These are phyloP conservation scores for Pithys albifrons DNA, from an alignment of 2,113 vertebrate genomes.

Conservation along the genomic window DNA sequence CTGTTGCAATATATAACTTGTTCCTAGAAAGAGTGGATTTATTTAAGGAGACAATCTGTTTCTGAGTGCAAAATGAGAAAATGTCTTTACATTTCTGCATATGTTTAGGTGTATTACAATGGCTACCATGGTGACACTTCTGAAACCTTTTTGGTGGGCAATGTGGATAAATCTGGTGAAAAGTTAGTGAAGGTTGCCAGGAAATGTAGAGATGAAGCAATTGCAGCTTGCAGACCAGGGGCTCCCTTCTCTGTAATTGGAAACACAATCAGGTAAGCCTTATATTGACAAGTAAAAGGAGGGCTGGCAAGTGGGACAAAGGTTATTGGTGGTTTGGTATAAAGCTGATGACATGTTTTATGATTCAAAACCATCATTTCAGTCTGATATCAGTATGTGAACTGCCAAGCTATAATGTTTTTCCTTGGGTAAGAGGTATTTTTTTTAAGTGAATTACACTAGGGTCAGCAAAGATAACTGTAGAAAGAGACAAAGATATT, in stretches of 20 bases:
- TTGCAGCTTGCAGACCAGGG: constrained; percentile 88
- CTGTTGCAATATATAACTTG: not conserved
- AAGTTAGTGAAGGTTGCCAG: constrained; percentile 86
- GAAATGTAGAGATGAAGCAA: constrained; percentile 92
- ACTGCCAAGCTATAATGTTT: constrained; percentile 82
- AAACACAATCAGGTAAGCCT: constrained; percentile 93
- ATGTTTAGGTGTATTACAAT: constrained; percentile 89
- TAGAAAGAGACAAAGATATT: constrained; percentile 71
- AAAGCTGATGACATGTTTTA: constrained; percentile 91
- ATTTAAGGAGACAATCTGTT: not conserved
- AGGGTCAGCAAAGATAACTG: constrained; percentile 79
- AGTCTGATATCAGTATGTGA: constrained; percentile 89
- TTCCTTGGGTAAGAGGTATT: constrained; percentile 76
- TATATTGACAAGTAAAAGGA: constrained; percentile 81
- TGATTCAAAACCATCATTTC: constrained; percentile 89
- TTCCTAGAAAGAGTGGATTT: constrained; percentile 21
- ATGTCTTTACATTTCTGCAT: constrained; percentile 66
- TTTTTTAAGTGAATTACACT: constrained; percentile 78
- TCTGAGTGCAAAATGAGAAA: constrained; percentile 37
- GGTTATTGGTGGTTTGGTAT: constrained; percentile 85
- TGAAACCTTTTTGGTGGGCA: constrained; percentile 93
- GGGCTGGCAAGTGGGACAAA: constrained; percentile 84
- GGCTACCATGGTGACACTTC: constrained; percentile 98
- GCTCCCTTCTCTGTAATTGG: constrained; percentile 91
- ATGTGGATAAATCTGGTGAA: constrained; percentile 86